phyloP scores from a whole-genome alignment of 2,797 vertebrate genomes.

The Lepilemur septentrionalis region DNA sequence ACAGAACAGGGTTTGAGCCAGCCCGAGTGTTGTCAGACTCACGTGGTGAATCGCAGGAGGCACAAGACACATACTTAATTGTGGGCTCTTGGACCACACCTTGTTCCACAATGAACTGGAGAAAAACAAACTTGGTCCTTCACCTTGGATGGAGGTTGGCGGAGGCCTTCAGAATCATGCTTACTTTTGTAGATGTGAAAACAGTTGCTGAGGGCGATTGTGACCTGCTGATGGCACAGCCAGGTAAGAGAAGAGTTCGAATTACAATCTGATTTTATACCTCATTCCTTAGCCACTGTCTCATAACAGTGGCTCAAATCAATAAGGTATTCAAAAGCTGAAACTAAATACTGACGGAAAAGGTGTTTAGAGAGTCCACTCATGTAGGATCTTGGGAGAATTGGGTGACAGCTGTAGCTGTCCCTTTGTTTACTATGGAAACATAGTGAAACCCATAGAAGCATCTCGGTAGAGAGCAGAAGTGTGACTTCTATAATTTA shows the following conservation, averaged over 20 bases:
- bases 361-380: not conserved
- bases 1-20: not conserved
- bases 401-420: not conserved
- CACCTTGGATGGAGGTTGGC: not conserved
- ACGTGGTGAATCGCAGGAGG: accelerated
- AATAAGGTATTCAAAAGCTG: not conserved
- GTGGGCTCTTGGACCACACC: not conserved
- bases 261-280: not conserved
- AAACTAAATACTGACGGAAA: not conserved
- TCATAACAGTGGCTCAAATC: not conserved
- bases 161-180: not conserved
- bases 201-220: not conserved
- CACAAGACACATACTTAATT: not conserved
- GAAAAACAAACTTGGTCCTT: not conserved
- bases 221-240: not conserved
- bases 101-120: not conserved
- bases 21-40: not conserved
- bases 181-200: not conserved
- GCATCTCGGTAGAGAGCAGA: not conserved
- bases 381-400: not conserved
- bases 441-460: not conserved
- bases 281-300: not conserved
- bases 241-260: not conserved
- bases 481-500: not conserved
- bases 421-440: slow-evolving; percentile 15